phyloP scores from a whole-genome alignment of 2,888 invertebrate genomes.

The Ornithoptera priamus region DNA sequence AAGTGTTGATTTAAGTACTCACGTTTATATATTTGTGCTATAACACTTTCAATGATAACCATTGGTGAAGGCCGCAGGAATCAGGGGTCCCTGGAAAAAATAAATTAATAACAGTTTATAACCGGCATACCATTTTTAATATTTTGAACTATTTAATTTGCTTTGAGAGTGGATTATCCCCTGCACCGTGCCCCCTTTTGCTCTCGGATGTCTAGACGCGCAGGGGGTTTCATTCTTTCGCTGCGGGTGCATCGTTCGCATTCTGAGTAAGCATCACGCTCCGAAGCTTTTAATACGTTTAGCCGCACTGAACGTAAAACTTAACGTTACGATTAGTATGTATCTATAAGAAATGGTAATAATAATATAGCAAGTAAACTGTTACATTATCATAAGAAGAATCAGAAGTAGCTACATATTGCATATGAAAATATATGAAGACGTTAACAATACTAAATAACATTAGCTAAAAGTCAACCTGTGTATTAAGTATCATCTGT shows the following conservation, averaged over 20 bases:
- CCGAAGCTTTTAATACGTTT: constrained; percentile 3
- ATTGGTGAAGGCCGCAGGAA: constrained; percentile 99
- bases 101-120: constrained; percentile 36
- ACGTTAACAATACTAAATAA: not conserved
- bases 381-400: not conserved
- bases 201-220: constrained; percentile 17
- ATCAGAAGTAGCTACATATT: not conserved
- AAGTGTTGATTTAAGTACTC: constrained; percentile 56
- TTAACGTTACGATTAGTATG: not conserved
- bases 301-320: not conserved
- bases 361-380: not conserved
- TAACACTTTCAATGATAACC: constrained; percentile 94
- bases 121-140: not conserved
- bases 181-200: constrained; percentile 1
- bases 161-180: constrained; percentile 22
- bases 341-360: not conserved
- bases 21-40: constrained; percentile 78
- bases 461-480: not conserved
- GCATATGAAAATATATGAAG: not conserved
- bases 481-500: constrained; percentile 34
- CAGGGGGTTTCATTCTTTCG: constrained; percentile 19
- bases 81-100: constrained; percentile 93
- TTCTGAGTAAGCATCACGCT: constrained; percentile 11
- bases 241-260: constrained; percentile 12
- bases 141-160: not conserved